Base-by-base conservation (phyloP, 2,797 vertebrate species). In the Anguilla pacifica region DNA sequence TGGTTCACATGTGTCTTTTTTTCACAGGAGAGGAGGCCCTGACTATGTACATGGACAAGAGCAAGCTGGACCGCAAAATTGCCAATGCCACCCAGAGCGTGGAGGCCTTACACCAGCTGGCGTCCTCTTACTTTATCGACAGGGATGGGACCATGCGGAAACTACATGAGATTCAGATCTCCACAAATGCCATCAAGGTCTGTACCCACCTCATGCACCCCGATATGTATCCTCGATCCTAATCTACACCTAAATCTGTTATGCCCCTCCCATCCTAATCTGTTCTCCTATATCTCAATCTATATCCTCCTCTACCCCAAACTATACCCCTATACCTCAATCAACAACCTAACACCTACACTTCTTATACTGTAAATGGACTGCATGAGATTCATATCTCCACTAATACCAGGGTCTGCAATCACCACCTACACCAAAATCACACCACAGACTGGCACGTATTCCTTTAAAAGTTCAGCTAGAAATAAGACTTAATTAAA, bases 1-100 rank as follows among this genome's bases (percentile, higher is more conserved):
- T 25, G 64, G 64, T 67, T 67, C n/a, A 25, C 64, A 25, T 39
- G 39, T 43, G 39, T 43, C 39, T 43, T 43, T 43, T 43, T 72
- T 28, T 84, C 89, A 82, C 81, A 99, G 99, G 99, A 89, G 99
- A 99, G 92, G 99, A 99, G 93, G 98, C 99, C 17, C 95, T 99
- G 95, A 99, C 99, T 82, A 99, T 99, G 98, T 99, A 98, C 91
- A 97, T 99, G 98, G 98, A 99, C 93, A 99, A 98, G 95, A 98
- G 96, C 93, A 98, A 97, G 93, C 96, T 99, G 0, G 98, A 99
- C 95, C 96, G 97, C 84, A 98, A 98, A 95, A 96, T 98, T 87
- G 97, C 95, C 89, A 99, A 99, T 0, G 96, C 97, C 59, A 98
- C 97, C 35, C 98, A 99, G 92, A 99, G 98, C 1, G 98, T 99